Percentiles rank a stretch among this genome's conserved stretches.
phyloP scores from a whole-genome alignment of 2,113 vertebrate species.

The Todiramphus saurophagus region DNA sequence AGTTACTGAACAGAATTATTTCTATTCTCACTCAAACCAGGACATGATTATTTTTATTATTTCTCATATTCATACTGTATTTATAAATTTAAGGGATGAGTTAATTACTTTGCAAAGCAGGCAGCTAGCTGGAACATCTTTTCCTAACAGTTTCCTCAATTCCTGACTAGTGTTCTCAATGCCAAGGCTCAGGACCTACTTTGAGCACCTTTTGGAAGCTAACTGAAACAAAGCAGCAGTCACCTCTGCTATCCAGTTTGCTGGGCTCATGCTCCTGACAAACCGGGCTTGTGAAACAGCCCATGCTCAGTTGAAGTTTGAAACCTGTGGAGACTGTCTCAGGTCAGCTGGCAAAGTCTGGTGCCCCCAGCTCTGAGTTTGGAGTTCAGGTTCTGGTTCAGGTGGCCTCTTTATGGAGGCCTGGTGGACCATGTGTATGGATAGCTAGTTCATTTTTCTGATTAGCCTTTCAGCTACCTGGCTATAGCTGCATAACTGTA shows the following conservation, averaged over 20 bases:
- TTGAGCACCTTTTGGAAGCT: not conserved
- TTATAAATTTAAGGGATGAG: not conserved
- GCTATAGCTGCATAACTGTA: not conserved
- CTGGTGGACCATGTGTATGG: not conserved
- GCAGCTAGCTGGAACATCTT: not conserved
- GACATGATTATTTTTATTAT: not conserved
- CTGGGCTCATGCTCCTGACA: not conserved
- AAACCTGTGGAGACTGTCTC: not conserved
- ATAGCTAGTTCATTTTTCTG: not conserved
- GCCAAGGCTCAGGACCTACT: not conserved
- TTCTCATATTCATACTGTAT: not conserved
- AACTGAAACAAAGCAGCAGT: not conserved
- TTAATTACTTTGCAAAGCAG: not conserved
- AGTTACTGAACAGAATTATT: too few relatives aligned
- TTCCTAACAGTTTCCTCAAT: not conserved
- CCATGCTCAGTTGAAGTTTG: rapidly evolving
- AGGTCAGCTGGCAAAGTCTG: rapidly evolving
- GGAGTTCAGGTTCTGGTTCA: not conserved
- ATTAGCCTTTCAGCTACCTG: not conserved
- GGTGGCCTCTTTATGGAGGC: not conserved
- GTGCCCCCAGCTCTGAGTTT: rapidly evolving
- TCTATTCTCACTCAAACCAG: too few relatives aligned
- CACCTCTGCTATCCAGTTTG: not conserved
- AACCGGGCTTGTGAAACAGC: not conserved
- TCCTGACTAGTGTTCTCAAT: rapidly evolving